A percentile compares a stretch with the other conserved stretches of the same genome.
Conservation (phyloP, 2,113 vertebrate genomes). For the Sturnus vulgaris region DNA sequence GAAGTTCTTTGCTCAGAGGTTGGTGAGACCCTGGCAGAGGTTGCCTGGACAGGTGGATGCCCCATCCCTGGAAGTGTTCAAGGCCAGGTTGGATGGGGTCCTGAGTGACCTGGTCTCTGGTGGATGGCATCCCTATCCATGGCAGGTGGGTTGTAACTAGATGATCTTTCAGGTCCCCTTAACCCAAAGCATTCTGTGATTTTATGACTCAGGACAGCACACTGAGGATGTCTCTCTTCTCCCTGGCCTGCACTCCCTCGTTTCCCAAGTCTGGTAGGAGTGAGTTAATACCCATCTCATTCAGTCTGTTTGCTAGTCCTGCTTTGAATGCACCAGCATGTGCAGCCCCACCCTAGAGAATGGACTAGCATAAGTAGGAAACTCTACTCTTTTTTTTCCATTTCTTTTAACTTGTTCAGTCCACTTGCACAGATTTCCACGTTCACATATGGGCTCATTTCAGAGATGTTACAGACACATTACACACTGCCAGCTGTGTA, state of each 20-base stretch:
- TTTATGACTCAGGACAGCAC: not conserved
- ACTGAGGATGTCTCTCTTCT: not conserved
- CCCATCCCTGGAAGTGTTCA: not conserved
- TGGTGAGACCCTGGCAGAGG: not conserved
- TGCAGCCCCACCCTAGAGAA: not conserved
- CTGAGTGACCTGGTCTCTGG: not conserved
- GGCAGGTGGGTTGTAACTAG: not conserved
- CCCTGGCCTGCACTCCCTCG: not conserved
- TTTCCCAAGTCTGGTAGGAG: not conserved
- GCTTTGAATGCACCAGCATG: not conserved
- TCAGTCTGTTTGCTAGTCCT: not conserved
- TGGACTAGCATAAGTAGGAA: not conserved
- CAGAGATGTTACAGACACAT: not conserved
- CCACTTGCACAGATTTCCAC: not conserved
- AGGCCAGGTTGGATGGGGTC: not conserved
- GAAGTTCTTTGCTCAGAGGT: not conserved
- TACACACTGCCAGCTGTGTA: not conserved
- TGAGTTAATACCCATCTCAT: not conserved
- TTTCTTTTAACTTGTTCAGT: not conserved
- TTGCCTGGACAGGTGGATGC: not conserved
- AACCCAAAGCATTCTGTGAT: not conserved
- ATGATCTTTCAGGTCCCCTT: not conserved
- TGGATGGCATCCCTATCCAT: not conserved
- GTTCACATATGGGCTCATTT: accelerated
- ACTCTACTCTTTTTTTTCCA: too few relatives aligned